Evolutionary conservation across 1,140 invertebrate genomes (phyloP).

Genomic region (Papilio aristodemus): DNA sequence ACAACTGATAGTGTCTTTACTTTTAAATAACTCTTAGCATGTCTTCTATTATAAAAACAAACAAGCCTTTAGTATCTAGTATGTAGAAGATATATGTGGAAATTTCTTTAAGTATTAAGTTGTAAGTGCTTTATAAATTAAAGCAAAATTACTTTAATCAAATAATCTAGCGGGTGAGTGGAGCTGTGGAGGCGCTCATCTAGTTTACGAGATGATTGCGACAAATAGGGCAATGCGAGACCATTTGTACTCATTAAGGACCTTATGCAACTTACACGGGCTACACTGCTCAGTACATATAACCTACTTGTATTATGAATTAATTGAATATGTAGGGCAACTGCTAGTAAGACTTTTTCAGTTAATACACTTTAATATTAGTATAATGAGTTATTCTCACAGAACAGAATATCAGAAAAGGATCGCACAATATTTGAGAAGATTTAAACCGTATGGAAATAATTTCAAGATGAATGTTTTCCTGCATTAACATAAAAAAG

Average conservation of each 20-base stretch:
- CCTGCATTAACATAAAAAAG: constrained; percentile 3
- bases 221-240: constrained; percentile 40
- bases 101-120: neutral
- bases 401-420: neutral
- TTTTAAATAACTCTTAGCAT: too few relatives aligned
- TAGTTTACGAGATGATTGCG: constrained; percentile 40
- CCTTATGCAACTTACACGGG: constrained; percentile 1
- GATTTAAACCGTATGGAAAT: neutral
- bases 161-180: constrained; percentile 23
- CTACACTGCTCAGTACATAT: neutral
- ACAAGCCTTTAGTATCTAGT: neutral
- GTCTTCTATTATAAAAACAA: too few relatives aligned
- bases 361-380: too few relatives aligned
- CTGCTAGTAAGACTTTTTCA: neutral
- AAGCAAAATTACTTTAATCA: constrained; percentile 26
- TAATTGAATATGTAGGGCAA: neutral
- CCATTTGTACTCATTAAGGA: constrained; percentile 32
- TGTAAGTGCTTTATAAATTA: constrained; percentile 6
- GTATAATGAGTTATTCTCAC: too few relatives aligned
- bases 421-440: neutral
- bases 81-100: neutral
- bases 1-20: too few relatives aligned
- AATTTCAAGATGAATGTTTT: neutral
- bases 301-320: constrained; percentile 1
- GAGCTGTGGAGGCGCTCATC: constrained; percentile 31